Evolutionary conservation across 2,113 vertebrate genomes (phyloP), one percentile per base, ranked within the genome.

Genomic region (Austrofundulus limnaeus): DNA sequence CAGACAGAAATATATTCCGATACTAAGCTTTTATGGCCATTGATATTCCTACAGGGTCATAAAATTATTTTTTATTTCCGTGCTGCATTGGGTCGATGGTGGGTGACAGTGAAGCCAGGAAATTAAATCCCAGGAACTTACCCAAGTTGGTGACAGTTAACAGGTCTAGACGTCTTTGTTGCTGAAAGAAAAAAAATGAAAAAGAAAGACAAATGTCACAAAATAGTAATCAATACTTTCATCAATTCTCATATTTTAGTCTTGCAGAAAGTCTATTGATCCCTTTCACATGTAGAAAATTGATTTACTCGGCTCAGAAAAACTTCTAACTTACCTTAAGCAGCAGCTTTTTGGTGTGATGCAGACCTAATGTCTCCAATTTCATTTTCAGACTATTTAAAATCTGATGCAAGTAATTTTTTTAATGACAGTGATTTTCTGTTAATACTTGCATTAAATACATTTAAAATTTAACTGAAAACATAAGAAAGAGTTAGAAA

Each of bases 61-160:
- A 21, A 50, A 37, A 21, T 0, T 16, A 16, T n/a, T 58, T 42
- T n/a, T 24, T 46, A 4, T 28, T 28, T 28, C 7, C 7, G 31
- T 39, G 47, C 4, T 50, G 37, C 17, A 10, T 28, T 38, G 47
- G 28, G 14, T 28, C 3, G 25, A 53, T 14, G 34, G 37, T 5
- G 11, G 14, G 25, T 19, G 25, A 48, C 34, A 52, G 39, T 16
- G 39, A 63, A 52, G 66, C 62, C 8, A 17, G 17, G 41, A 51
- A 45, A 57, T n/a, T 23, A 56, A 51, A 64, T 52, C 4, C 16
- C 15, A 60, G 47, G 52, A 65, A 95, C 97, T 95, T 89, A 99
- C 97, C 92, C 0, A 93, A 92, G 90, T 91, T 98, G 91, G 95
- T 97, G 90, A 98, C 97, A 55, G 97, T 99, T 87, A 99, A 88